phyloP scores from a whole-genome alignment of 2,888 invertebrate species.

The Pomacea canaliculata region DNA sequence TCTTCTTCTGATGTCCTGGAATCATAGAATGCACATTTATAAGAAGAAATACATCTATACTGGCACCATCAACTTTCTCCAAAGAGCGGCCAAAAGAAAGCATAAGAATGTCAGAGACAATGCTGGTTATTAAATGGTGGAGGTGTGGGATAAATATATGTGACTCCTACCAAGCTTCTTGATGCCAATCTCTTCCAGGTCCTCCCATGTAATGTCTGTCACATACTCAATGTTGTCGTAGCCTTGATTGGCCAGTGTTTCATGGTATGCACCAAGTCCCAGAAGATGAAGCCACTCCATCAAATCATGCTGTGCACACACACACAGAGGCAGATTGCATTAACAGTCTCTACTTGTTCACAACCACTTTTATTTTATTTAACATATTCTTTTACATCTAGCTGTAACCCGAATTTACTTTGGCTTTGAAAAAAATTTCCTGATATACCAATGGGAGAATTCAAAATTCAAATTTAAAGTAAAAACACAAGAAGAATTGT shows the following conservation, averaged over 20 bases:
- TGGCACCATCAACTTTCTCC: neutral
- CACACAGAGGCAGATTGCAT: neutral
- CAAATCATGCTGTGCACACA: slow-evolving; percentile 81
- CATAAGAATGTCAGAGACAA: neutral
- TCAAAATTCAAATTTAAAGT: too few species aligned
- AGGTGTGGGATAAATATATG: neutral
- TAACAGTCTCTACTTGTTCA: too few species aligned
- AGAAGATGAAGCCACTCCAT: slow-evolving; percentile 95
- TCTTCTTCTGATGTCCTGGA: slow-evolving; percentile 97
- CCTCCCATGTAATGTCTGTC: slow-evolving; percentile 97
- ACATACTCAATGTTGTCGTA: slow-evolving; percentile 94
- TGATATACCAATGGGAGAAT: too few species aligned
- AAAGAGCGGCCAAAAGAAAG: neutral
- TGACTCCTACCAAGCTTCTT: slow-evolving; percentile 70
- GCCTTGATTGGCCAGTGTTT: slow-evolving; percentile 90
- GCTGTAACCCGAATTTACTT: too few species aligned
- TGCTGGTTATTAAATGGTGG: neutral
- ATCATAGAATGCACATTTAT: neutral
- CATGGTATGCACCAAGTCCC: slow-evolving; percentile 91
- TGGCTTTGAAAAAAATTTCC: too few species aligned
- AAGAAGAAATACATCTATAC: neutral
- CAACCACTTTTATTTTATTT: too few species aligned
- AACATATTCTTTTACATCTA: too few species aligned
- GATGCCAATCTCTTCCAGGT: slow-evolving; percentile 92
- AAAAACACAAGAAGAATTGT: too few species aligned